These are phyloP conservation scores for Trichechus manatus DNA, from an alignment of 2,113 vertebrate species.

Conservation along the genomic window DNA sequence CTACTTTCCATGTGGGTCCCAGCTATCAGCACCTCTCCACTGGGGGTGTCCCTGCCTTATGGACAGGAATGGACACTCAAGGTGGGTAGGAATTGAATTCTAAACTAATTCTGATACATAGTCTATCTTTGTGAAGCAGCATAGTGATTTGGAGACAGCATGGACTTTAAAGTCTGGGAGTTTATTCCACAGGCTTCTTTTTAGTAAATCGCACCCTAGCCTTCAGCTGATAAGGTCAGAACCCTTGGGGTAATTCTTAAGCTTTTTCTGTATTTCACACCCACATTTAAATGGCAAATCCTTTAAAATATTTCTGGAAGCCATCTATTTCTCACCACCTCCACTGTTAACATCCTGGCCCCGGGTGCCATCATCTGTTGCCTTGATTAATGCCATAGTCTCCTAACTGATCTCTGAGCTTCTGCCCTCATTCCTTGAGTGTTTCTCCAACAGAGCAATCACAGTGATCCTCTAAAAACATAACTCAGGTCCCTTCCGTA, in stretches of 20 bases:
- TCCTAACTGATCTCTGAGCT: neutral
- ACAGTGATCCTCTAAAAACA: neutral
- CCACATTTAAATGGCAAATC: neutral
- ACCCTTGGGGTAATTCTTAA: neutral
- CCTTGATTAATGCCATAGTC: neutral
- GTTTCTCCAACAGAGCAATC: neutral
- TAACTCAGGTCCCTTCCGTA: neutral
- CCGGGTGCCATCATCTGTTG: neutral
- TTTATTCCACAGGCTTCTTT: neutral
- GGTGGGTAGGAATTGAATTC: neutral
- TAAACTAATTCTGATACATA: neutral
- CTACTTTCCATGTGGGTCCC: neutral
- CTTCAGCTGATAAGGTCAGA: neutral
- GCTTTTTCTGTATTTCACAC: neutral
- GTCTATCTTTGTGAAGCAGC: neutral
- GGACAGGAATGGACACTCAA: neutral
- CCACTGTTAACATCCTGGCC: neutral
- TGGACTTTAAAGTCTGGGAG: neutral
- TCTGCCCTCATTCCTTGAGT: neutral
- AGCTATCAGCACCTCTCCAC: neutral
- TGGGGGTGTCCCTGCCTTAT: neutral
- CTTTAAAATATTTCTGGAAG: neutral
- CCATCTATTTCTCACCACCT: neutral
- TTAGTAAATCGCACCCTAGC: neutral
- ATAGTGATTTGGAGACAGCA: neutral